Evolutionary conservation across 2,797 vertebrate genomes (phyloP).

Genomic region (Oceanodroma leucorhoa): DNA sequence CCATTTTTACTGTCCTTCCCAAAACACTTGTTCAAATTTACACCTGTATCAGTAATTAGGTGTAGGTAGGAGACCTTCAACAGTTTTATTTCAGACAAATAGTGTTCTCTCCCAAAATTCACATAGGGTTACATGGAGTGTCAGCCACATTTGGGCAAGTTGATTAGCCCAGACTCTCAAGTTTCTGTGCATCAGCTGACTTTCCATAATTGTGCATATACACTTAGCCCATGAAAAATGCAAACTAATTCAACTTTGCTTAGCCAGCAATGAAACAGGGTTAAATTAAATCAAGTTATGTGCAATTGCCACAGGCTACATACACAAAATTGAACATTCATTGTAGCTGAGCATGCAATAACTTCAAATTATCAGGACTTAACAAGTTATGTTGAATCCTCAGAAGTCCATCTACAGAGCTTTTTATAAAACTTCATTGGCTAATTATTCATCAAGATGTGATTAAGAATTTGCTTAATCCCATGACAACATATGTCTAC

Average conservation of each 20-base stretch:
- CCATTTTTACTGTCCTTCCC: neutral
- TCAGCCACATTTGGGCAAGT: neutral
- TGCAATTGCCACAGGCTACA: neutral
- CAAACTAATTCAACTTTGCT: neutral
- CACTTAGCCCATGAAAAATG: neutral
- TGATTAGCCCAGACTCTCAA: neutral
- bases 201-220: neutral
- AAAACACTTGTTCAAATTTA: neutral
- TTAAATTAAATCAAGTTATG: neutral
- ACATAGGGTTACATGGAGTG: fast-evolving
- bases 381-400: neutral
- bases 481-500: neutral
- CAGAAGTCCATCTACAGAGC: neutral
- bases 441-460: neutral
- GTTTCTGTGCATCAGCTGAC: neutral
- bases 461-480: neutral
- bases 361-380: neutral
- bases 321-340: neutral
- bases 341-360: neutral
- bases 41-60: neutral
- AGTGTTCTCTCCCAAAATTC: neutral
- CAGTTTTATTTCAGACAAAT: neutral
- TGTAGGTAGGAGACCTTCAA: neutral
- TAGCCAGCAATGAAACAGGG: neutral
- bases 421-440: neutral